These are phyloP conservation scores for Siniperca knerii DNA, from an alignment of 2,113 vertebrate genomes.

Conservation along the genomic window DNA sequence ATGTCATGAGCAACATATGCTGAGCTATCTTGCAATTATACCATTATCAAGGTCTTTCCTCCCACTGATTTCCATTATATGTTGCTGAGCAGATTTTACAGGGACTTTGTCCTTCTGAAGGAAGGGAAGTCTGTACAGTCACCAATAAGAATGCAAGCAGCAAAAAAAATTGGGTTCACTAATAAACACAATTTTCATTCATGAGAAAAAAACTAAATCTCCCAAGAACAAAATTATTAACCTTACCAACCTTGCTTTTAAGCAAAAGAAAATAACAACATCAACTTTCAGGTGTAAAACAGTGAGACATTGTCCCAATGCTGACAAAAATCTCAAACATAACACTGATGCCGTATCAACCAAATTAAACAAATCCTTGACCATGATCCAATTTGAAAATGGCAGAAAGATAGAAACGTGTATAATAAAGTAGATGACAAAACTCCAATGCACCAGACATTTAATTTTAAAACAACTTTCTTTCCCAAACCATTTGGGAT, in stretches of 20 bases:
- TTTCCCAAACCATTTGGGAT: conserved; percentile 37
- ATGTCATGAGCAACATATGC: conserved; percentile 79
- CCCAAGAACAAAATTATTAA: neutral
- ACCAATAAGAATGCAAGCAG: neutral
- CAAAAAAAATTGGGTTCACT: neutral
- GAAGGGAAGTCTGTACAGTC: conserved; percentile 11
- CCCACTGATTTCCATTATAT: conserved; percentile 71
- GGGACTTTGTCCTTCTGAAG: conserved; percentile 34
- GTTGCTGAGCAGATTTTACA: conserved; percentile 53
- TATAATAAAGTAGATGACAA: conserved; percentile 1
- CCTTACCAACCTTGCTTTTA: neutral
- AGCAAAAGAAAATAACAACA: neutral
- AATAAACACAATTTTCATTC: neutral
- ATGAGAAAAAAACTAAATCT: neutral
- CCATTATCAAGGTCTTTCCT: conserved; percentile 76
- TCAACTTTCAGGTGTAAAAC: neutral
- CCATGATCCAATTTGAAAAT: conserved; percentile 19
- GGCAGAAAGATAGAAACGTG: neutral
- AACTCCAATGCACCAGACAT: conserved; percentile 32
- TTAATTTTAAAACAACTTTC: conserved; percentile 26
- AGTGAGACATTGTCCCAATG: neutral
- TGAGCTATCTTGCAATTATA: conserved; percentile 77
- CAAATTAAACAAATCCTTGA: neutral
- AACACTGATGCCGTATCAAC: neutral
- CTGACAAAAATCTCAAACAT: neutral